A percentile compares a stretch with the other conserved stretches of the same genome.
phyloP scores from a whole-genome alignment of 1,140 invertebrate species.

The Drosophila mojavensis region DNA sequence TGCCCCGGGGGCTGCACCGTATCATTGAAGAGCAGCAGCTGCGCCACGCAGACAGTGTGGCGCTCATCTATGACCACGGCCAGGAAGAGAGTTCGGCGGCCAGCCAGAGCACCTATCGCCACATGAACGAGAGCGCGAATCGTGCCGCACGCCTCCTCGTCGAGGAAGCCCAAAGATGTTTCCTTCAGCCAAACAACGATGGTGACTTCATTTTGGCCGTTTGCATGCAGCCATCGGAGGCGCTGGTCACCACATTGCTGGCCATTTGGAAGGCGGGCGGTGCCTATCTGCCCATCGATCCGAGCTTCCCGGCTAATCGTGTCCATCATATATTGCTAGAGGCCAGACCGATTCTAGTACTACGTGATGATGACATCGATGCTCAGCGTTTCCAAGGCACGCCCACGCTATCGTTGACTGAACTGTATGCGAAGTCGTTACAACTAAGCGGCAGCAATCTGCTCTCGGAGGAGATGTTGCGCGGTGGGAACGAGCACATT shows the following conservation, averaged over 20 bases:
- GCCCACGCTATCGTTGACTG: slow-evolving; percentile 57
- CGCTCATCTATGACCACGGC: slow-evolving; percentile 86
- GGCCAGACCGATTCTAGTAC: slow-evolving; percentile 87
- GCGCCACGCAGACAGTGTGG: slow-evolving; percentile 84
- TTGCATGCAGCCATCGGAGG: slow-evolving; percentile 90
- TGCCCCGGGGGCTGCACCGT: slow-evolving; percentile 85
- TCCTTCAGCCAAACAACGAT: slow-evolving; percentile 85
- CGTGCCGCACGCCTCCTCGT: slow-evolving; percentile 86
- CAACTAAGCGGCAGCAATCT: slow-evolving; percentile 64
- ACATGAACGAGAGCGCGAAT: slow-evolving; percentile 87
- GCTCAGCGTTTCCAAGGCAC: slow-evolving; percentile 62
- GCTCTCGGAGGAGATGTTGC: slow-evolving; percentile 65
- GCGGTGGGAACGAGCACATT: slow-evolving; percentile 84
- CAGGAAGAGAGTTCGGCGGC: slow-evolving; percentile 50
- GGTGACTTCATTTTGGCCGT: slow-evolving; percentile 90
- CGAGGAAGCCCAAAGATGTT: slow-evolving; percentile 78
- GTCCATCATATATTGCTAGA: slow-evolving; percentile 91
- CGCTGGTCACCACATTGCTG: slow-evolving; percentile 88
- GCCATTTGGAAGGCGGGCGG: slow-evolving; percentile 92
- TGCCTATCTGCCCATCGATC: slow-evolving; percentile 92
- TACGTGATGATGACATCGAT: slow-evolving; percentile 87
- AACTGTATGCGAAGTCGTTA: slow-evolving; percentile 68
- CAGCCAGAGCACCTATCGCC: slow-evolving; percentile 85
- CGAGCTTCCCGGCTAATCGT: slow-evolving; percentile 89
- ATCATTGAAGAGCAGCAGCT: slow-evolving; percentile 85